Evolutionary conservation across 2,113 vertebrate species (phyloP).

Genomic region (Lagopus leucura): DNA sequence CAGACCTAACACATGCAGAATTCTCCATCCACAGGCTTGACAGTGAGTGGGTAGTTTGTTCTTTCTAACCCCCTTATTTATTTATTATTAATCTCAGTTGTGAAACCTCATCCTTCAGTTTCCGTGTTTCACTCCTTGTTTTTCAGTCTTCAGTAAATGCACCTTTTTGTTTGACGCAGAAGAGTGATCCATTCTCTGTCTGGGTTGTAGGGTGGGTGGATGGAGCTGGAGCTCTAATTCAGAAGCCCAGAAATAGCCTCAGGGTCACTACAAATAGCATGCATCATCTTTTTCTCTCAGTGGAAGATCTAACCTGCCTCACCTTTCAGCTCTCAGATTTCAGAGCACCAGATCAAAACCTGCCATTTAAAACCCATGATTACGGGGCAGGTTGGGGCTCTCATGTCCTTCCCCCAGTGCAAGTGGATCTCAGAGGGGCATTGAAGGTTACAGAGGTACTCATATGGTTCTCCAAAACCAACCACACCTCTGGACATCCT

Average conservation of each 20-base stretch:
- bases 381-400: neutral
- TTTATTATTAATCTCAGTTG: conserved; percentile 17
- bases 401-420: neutral
- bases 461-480: neutral
- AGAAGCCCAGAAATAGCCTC: conserved; percentile 14
- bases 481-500: neutral
- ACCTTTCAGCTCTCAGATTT: neutral
- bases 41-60: neutral
- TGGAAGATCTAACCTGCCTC: neutral
- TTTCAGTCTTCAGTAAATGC: neutral
- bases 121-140: neutral
- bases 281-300: neutral
- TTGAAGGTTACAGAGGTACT: neutral
- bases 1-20: neutral
- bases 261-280: conserved; percentile 15
- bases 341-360: neutral
- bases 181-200: neutral
- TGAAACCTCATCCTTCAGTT: neutral
- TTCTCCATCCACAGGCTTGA: neutral
- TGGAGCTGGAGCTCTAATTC: neutral
- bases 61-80: neutral
- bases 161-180: neutral
- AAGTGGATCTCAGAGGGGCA: neutral
- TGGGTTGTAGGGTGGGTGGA: neutral
- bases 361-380: neutral